phyloP scores from a whole-genome alignment of 2,797 vertebrate species.

The Hippoglossus hippoglossus region DNA sequence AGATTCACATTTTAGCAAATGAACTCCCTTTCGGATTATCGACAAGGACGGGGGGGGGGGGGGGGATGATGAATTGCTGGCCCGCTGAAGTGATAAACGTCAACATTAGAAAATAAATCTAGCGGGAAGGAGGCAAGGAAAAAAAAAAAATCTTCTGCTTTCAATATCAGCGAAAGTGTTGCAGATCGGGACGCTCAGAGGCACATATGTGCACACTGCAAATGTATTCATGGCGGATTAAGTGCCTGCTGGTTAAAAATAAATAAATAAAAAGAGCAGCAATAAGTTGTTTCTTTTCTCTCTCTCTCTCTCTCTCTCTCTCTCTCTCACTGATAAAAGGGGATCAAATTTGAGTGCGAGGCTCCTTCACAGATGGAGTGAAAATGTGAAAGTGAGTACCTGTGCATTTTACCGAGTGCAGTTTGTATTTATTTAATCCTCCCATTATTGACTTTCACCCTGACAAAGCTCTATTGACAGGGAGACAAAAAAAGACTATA shows the following conservation, averaged over 20 bases:
- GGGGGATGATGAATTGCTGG: slow-evolving; percentile 79
- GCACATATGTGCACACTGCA: slow-evolving; percentile 54
- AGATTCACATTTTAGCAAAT: slow-evolving; percentile 78
- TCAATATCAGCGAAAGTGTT: slow-evolving; percentile 68
- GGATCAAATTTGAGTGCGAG: slow-evolving; percentile 77
- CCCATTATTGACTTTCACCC: slow-evolving; percentile 65
- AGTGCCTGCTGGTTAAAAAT: slow-evolving; percentile 51
- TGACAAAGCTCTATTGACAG: slow-evolving; percentile 73
- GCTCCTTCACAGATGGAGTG: slow-evolving; percentile 67
- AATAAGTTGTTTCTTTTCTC: slow-evolving; percentile 48
- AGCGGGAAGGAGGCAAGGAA: slow-evolving; percentile 66
- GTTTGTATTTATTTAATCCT: slow-evolving; percentile 73
- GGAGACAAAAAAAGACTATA: slow-evolving; percentile 60
- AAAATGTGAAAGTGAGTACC: slow-evolving; percentile 68
- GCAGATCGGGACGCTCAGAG: slow-evolving; percentile 62
- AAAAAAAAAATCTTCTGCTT: slow-evolving; percentile 83
- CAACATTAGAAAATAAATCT: slow-evolving; percentile 90
- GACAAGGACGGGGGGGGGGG: slow-evolving; percentile 49
- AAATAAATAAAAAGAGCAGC: slow-evolving; percentile 21
- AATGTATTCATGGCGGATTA: slow-evolving; percentile 77
- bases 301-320: slow-evolving; percentile 15
- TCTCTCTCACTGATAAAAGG: slow-evolving; percentile 46
- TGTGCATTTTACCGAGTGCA: slow-evolving; percentile 59
- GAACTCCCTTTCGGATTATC: slow-evolving; percentile 80
- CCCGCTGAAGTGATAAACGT: slow-evolving; percentile 86